A percentile compares a stretch with the other conserved stretches of the same genome.
Evolutionary conservation across 2,888 invertebrate genomes (phyloP).

Genomic region (Brassicogethes aeneus): DNA sequence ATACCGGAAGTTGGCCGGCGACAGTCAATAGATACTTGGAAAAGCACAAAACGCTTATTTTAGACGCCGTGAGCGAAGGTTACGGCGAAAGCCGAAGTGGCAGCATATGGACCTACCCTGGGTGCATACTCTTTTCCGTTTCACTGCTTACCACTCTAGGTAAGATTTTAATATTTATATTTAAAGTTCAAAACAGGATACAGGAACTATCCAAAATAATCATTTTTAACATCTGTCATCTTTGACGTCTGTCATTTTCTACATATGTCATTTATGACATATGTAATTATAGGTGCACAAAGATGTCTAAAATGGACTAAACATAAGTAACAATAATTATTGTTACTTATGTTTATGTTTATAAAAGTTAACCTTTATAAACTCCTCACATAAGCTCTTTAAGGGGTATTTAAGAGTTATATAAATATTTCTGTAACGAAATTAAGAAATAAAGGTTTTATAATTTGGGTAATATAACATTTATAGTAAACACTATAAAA

Average conservation of each 20-base stretch:
- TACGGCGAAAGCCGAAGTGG: constrained; percentile 50
- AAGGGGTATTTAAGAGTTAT: too few relatives aligned
- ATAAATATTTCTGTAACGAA: too few relatives aligned
- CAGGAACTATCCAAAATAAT: not conserved
- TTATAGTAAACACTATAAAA: too few relatives aligned
- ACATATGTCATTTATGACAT: not conserved
- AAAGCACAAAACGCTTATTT: constrained; percentile 49
- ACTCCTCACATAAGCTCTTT: too few relatives aligned
- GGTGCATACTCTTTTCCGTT: constrained; percentile 57
- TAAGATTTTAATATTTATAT: constrained; percentile 27
- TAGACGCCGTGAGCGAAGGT: constrained; percentile 47
- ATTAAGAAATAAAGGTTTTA: too few relatives aligned
- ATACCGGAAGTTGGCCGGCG: constrained; percentile 53
- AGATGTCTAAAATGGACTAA: too few relatives aligned
- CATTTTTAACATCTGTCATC: not conserved
- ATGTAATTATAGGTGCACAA: too few relatives aligned
- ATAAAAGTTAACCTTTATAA: too few relatives aligned
- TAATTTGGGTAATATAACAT: too few relatives aligned
- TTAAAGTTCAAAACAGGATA: not conserved
- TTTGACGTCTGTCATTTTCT: too few relatives aligned
- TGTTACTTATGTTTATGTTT: too few relatives aligned
- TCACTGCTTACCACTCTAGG: constrained; percentile 64
- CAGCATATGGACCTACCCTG: constrained; percentile 58
- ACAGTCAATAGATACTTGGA: constrained; percentile 49
- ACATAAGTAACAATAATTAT: too few relatives aligned